Base-by-base conservation (phyloP, 1,140 invertebrate species). In the Zaprionus africanus region DNA sequence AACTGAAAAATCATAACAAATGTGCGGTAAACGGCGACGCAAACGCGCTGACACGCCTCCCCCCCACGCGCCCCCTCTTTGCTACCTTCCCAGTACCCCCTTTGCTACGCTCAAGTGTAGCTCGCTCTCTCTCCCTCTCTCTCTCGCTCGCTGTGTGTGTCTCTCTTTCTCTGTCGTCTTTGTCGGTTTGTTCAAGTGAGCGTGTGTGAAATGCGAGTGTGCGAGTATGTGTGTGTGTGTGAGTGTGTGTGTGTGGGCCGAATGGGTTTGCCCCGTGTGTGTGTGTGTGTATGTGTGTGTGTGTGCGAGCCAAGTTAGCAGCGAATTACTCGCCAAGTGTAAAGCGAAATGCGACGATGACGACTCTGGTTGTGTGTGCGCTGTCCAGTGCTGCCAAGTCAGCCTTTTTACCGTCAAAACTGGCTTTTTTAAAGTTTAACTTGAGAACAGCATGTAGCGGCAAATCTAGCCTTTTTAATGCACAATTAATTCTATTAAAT, bases 1-100 rank as follows among this genome's bases (percentile, higher is more conserved):
- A 84, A 78, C 85, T 84, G 81, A 78, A 88, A 85, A 90, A 90
- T 88, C 85, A 88, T 88, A 90, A 88, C 85, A 90, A 88, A 88
- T 87, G 78, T 84, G 75, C 84, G 78, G 57, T 78, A 77, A 70
- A 76, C 76, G 26, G 51, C 51, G 17, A 24, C 26, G 41, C 34
- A 34, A 34, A 43, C 49, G 31, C 58, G 28, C 19, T 17, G 22
- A 28, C 59, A n/a, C 43, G 24, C 38, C 61, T 7, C 26, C 41
- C 6, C 28, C 26, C 58, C 62, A 17, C 28, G 41, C 41, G 36
- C 28, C 46, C 31, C 31, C 31, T 11, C 31, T 34, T 11, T 34
- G n/a, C 13, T 53, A 5, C 36, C 24, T 13, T 9, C 19, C 15
- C 31, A n/a, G 24, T 9, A 7, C 28, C 28, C 5, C 53, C 31